phyloP scores from a whole-genome alignment of 1,140 invertebrate species.

The Listronotus oregonensis region DNA sequence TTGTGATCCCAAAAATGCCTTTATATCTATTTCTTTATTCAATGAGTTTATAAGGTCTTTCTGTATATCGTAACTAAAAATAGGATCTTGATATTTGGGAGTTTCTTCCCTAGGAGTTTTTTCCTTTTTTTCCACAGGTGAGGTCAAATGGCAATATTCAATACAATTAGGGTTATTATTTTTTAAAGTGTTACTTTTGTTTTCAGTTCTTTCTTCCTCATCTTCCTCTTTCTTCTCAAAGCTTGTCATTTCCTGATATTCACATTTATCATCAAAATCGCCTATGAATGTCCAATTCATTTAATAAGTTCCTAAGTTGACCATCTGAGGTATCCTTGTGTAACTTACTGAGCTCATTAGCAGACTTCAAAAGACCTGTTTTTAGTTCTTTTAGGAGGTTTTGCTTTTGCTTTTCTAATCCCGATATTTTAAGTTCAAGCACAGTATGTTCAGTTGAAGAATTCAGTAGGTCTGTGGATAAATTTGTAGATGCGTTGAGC shows the following conservation, averaged over 20 bases:
- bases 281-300: conserved; percentile 30
- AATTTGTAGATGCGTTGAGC: background rate
- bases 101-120: no score
- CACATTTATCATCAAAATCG: conserved; percentile 30
- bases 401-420: conserved; percentile 19
- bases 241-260: conserved; percentile 9
- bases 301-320: conserved; percentile 18
- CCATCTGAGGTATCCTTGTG: conserved; percentile 21
- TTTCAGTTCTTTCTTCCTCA: no score
- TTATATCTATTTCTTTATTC: no score
- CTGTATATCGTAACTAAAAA: no score
- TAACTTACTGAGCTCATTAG: conserved; percentile 20
- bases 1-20: no score
- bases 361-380: conserved; percentile 12
- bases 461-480: background rate
- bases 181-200: no score
- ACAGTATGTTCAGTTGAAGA: conserved; percentile 18
- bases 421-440: conserved; percentile 19
- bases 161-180: no score
- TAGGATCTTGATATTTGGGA: no score
- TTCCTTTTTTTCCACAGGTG: no score
- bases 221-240: no score
- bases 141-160: no score
- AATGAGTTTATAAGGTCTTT: no score
- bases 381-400: conserved; percentile 16